These are phyloP conservation scores for Grus americana DNA, from an alignment of 2,113 vertebrate species.

Conservation along the genomic window DNA sequence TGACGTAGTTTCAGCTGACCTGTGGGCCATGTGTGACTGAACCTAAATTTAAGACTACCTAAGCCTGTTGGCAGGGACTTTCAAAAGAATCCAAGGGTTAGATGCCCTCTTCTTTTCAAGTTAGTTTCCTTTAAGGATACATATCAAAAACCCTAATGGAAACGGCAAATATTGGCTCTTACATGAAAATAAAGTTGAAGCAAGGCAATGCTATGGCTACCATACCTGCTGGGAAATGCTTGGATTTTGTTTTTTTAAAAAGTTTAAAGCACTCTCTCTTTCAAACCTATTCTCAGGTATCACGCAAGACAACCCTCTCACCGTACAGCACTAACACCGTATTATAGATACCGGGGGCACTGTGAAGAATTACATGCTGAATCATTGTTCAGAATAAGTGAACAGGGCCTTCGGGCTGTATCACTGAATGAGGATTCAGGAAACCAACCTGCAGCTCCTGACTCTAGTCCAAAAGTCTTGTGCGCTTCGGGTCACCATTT, in stretches of 20 bases:
- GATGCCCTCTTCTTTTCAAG: neutral
- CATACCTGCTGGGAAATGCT: neutral
- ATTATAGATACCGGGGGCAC: neutral
- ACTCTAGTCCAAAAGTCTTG: neutral
- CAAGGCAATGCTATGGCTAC: neutral
- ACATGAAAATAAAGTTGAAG: neutral
- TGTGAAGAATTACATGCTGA: neutral
- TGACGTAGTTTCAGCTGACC: fast-evolving
- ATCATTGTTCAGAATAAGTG: neutral
- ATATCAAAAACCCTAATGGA: neutral
- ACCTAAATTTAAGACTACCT: neutral
- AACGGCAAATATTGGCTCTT: neutral
- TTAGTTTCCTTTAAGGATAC: neutral
- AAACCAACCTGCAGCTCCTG: neutral
- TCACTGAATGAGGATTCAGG: neutral
- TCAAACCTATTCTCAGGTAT: neutral
- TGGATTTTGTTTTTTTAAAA: neutral
- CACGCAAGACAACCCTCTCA: neutral
- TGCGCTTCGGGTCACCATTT: neutral
- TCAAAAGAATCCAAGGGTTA: neutral
- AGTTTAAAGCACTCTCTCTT: neutral
- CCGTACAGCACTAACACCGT: neutral
- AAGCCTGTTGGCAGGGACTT: neutral
- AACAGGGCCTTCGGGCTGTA: neutral
- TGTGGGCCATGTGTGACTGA: neutral